Evolutionary conservation across 2,888 invertebrate species (phyloP).

Genomic region (Nephrotoma appendiculata): DNA sequence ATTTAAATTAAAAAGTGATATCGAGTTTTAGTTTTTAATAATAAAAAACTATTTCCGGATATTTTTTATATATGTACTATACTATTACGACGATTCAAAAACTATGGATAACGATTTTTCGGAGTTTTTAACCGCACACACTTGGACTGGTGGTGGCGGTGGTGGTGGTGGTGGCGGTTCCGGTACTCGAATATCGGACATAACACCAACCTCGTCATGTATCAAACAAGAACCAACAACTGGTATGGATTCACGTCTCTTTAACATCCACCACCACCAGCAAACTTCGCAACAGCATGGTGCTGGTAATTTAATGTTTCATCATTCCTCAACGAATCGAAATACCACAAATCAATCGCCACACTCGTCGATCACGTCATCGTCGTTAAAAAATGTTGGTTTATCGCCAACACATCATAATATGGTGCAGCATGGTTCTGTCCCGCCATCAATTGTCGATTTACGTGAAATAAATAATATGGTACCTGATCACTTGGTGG

Average conservation of each 20-base stretch:
- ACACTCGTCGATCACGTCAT: not conserved
- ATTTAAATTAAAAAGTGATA: not conserved
- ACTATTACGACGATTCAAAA: conserved; percentile 2
- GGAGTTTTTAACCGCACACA: conserved; percentile 17
- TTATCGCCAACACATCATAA: not conserved
- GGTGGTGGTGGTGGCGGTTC: conserved; percentile 2
- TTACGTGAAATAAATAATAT: conserved; percentile 8
- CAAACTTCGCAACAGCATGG: not conserved
- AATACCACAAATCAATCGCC: conserved; percentile 3
- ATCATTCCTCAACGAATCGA: not conserved
- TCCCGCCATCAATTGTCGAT: conserved; percentile 15
- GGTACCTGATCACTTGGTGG: not conserved
- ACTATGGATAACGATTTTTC: conserved; percentile 21
- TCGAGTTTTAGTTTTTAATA: not conserved
- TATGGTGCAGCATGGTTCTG: conserved; percentile 10
- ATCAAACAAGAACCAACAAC: not conserved
- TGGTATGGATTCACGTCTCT: not conserved
- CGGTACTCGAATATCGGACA: not conserved
- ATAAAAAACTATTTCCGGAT: not conserved
- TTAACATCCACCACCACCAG: not conserved
- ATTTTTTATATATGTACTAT: not conserved
- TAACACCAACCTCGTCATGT: not conserved
- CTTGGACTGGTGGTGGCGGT: conserved; percentile 13
- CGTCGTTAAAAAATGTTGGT: not conserved
- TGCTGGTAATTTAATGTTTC: not conserved